A percentile compares a stretch with the other conserved stretches of the same genome.
Evolutionary conservation across 2,797 vertebrate species (phyloP).

Genomic region (Mus minutoides): DNA sequence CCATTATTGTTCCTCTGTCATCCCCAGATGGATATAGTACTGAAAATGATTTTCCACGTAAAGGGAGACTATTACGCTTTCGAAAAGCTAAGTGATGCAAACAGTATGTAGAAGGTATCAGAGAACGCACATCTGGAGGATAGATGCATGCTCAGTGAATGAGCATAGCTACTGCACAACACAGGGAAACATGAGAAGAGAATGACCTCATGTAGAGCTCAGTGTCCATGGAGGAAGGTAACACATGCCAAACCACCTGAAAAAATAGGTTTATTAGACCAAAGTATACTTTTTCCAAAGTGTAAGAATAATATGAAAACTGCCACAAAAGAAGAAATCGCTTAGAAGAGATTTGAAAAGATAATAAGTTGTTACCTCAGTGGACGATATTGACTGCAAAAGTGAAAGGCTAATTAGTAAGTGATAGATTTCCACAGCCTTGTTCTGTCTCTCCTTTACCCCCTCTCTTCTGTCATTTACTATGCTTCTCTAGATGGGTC

Average conservation of each 20-base stretch:
- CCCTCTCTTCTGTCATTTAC: not conserved
- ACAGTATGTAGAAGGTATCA: slow-evolving; percentile 78
- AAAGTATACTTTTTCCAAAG: not conserved
- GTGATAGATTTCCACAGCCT: not conserved
- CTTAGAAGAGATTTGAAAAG: not conserved
- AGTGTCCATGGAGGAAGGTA: not conserved
- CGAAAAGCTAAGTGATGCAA: slow-evolving; percentile 74
- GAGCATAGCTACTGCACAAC: slow-evolving; percentile 79
- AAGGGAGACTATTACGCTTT: slow-evolving; percentile 69
- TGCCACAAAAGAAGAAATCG: not conserved
- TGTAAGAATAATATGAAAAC: not conserved
- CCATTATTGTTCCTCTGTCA: not conserved
- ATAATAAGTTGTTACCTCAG: not conserved
- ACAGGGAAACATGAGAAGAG: slow-evolving; percentile 67
- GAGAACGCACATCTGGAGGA: slow-evolving; percentile 75
- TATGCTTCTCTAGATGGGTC: not conserved
- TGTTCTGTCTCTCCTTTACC: too few species aligned
- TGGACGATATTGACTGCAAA: not conserved
- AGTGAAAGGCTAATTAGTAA: not conserved
- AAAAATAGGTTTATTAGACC: slow-evolving; percentile 13
- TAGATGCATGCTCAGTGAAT: slow-evolving; percentile 69
- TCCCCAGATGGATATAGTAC: slow-evolving; percentile 62
- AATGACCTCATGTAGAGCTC: slow-evolving; percentile 66
- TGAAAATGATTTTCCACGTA: slow-evolving; percentile 68
- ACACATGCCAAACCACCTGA: slow-evolving; percentile 21